Evolutionary conservation across 2,888 invertebrate genomes (phyloP).

Genomic region (Callosobruchus maculatus): DNA sequence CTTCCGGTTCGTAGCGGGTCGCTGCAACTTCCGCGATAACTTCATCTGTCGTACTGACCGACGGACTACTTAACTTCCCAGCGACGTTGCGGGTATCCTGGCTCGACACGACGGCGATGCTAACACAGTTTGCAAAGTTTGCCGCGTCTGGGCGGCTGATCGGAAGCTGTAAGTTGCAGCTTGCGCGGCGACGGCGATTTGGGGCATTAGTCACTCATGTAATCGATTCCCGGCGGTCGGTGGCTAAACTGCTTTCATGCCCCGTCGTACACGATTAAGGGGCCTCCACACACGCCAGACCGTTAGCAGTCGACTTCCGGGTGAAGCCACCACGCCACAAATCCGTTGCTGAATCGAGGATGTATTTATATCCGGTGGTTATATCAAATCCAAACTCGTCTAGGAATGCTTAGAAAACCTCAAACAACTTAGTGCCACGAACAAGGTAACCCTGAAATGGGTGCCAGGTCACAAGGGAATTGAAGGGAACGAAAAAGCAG

Average conservation of each 20-base stretch:
- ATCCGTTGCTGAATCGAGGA: background rate
- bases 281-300: background rate
- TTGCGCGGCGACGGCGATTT: background rate
- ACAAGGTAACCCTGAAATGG: no score
- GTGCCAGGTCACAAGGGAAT: no score
- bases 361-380: no score
- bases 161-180: background rate
- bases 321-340: background rate
- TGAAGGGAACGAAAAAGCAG: no score
- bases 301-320: background rate
- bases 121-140: background rate
- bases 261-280: background rate
- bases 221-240: background rate
- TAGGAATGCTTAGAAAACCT: no score
- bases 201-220: background rate
- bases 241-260: background rate
- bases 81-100: background rate
- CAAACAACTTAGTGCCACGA: no score
- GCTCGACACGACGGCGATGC: background rate
- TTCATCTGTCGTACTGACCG: background rate
- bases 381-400: no score
- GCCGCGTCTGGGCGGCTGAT: background rate
- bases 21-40: background rate
- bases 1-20: background rate
- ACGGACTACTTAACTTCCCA: background rate